phyloP scores from a whole-genome alignment of 2,888 invertebrate genomes.

The Rotaria macrura region DNA sequence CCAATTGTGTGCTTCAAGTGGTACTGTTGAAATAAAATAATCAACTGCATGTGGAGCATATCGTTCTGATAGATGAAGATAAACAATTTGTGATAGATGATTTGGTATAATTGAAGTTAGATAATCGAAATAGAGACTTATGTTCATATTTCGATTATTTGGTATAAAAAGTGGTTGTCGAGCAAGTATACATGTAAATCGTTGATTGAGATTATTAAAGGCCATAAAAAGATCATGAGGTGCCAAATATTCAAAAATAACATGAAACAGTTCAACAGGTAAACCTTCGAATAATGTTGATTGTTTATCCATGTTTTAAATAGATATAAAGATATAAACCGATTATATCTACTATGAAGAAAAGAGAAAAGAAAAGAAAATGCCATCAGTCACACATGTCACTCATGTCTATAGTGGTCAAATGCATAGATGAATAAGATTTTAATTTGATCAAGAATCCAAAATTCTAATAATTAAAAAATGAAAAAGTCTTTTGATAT shows the following conservation, averaged over 20 bases:
- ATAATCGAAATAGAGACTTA: neutral
- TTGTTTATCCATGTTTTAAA: too few species aligned
- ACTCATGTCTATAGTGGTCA: too few species aligned
- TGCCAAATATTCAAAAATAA: neutral
- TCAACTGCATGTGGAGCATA: neutral
- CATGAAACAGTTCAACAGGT: neutral
- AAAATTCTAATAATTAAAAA: too few species aligned
- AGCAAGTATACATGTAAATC: neutral
- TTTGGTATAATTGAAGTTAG: neutral
- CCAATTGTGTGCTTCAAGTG: neutral
- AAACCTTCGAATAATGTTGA: neutral
- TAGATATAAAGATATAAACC: too few species aligned
- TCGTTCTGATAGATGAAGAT: neutral
- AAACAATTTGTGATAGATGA: neutral
- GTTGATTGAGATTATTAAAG: neutral
- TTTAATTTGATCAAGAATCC: too few species aligned
- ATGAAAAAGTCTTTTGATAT: too few species aligned
- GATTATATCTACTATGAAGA: too few species aligned
- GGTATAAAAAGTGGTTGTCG: neutral
- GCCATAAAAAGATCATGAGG: neutral
- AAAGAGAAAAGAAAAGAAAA: too few species aligned
- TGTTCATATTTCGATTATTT: neutral
- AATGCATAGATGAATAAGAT: too few species aligned
- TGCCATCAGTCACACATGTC: too few species aligned
- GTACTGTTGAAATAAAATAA: neutral